Percentiles rank a stretch among this genome's conserved stretches.
These are phyloP conservation scores for Perdix hodgsoniae DNA, from an alignment of 2,797 vertebrate genomes.

Conservation along the genomic window DNA sequence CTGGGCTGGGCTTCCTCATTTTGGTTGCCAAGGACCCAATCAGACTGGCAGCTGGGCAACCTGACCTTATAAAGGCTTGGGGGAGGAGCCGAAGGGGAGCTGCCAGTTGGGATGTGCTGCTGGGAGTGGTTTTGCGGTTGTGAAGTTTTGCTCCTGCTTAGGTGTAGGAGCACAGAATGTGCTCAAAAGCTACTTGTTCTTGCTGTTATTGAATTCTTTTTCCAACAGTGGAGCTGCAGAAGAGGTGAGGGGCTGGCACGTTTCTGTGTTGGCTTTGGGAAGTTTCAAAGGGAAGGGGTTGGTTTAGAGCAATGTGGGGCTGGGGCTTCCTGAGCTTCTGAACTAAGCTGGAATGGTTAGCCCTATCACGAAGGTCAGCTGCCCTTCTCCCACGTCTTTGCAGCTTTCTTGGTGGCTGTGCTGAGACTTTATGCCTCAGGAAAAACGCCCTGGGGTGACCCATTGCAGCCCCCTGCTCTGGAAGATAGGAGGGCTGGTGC, in stretches of 20 bases:
- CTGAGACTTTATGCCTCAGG: constrained; percentile 25
- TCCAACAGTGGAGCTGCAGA: neutral
- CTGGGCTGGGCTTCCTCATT: neutral
- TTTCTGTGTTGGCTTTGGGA: accelerated
- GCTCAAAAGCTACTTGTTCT: accelerated
- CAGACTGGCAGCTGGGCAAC: neutral
- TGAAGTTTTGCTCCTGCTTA: neutral
- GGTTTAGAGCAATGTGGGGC: accelerated
- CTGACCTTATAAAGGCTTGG: neutral
- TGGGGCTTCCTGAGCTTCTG: neutral
- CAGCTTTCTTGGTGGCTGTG: neutral
- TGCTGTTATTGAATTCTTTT: neutral
- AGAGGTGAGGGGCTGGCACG: neutral
- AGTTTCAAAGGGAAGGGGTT: neutral
- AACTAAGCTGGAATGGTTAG: accelerated
- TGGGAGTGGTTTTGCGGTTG: accelerated
- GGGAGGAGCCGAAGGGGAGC: neutral
- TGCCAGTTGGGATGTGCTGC: neutral
- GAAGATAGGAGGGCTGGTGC: constrained; percentile 34
- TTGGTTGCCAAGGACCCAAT: neutral
- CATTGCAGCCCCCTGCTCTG: neutral
- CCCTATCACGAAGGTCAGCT: neutral
- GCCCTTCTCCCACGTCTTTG: neutral
- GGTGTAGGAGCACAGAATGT: neutral
- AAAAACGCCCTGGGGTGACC: neutral